Percentiles rank a stretch among this genome's conserved stretches.
These are phyloP conservation scores for Hydrophis major DNA, from an alignment of 2,797 vertebrate genomes.

Conservation along the genomic window DNA sequence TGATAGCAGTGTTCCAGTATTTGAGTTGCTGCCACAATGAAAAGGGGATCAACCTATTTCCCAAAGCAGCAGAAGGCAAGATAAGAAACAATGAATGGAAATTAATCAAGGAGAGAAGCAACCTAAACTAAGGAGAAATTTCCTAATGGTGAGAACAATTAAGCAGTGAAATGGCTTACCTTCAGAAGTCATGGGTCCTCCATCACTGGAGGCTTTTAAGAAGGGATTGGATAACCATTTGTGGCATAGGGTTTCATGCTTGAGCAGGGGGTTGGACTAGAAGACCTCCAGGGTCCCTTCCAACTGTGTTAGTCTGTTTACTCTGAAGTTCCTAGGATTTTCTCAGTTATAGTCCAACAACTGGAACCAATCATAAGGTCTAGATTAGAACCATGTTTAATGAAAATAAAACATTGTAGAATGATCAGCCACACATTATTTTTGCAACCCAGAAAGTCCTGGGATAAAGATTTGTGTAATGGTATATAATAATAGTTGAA, in stretches of 20 bases:
- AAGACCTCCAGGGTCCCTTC: neutral
- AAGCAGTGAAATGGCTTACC: neutral
- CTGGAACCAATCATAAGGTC: neutral
- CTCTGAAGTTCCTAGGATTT: neutral
- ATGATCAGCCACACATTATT: neutral
- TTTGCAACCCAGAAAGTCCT: neutral
- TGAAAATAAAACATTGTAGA: neutral
- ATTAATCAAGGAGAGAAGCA: neutral
- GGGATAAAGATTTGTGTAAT: neutral
- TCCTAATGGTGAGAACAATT: neutral
- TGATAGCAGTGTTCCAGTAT: neutral
- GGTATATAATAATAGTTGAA: neutral
- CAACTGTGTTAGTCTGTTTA: neutral
- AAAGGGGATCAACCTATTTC: neutral
- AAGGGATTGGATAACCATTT: neutral
- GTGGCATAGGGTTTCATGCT: neutral
- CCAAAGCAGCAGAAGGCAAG: neutral
- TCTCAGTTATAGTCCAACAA: neutral
- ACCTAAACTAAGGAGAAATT: neutral
- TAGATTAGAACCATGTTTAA: neutral
- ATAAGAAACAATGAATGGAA: neutral
- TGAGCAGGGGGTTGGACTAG: neutral
- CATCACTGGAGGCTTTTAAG: neutral
- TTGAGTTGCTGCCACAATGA: neutral
- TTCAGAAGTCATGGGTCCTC: neutral